A percentile compares a stretch with the other conserved stretches of the same genome.
These are phyloP conservation scores for Scomberomorus guttatus DNA, from an alignment of 2,797 vertebrate species.

Conservation along the genomic window DNA sequence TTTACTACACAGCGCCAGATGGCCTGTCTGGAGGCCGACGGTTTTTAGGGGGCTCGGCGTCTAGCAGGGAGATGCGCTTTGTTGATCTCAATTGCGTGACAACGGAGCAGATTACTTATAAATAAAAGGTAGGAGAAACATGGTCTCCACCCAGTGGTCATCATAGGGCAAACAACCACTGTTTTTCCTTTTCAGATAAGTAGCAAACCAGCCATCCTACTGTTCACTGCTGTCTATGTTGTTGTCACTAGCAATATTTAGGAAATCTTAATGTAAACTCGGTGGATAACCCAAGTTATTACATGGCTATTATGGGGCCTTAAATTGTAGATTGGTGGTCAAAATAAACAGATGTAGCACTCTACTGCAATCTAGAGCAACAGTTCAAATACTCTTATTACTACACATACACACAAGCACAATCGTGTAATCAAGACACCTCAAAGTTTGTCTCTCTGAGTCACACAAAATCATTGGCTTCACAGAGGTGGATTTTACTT, in stretches of 20 bases:
- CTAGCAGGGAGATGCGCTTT: slow-evolving; percentile 62
- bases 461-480: not conserved
- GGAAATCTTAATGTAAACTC: not conserved
- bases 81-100: slow-evolving; percentile 68
- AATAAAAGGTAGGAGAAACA: slow-evolving; percentile 45
- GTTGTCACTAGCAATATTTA: not conserved
- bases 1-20: slow-evolving; percentile 83
- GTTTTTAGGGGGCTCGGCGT: slow-evolving; percentile 63
- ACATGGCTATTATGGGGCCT: not conserved
- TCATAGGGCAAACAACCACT: not conserved
- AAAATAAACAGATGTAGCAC: slow-evolving; percentile 3
- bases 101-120: slow-evolving; percentile 54
- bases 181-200: not conserved
- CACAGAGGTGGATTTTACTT: not conserved
- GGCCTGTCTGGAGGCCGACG: slow-evolving; percentile 69
- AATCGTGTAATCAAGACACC: not conserved
- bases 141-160: slow-evolving; percentile 30
- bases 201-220: not conserved
- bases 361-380: not conserved
- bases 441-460: not conserved
- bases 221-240: not conserved
- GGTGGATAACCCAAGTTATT: not conserved
- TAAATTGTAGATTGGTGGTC: not conserved
- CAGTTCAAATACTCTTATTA: not conserved
- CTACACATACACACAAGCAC: not conserved